Evolutionary conservation across 2,797 vertebrate species (phyloP).

Genomic region (Leontocebus nigricollis): DNA sequence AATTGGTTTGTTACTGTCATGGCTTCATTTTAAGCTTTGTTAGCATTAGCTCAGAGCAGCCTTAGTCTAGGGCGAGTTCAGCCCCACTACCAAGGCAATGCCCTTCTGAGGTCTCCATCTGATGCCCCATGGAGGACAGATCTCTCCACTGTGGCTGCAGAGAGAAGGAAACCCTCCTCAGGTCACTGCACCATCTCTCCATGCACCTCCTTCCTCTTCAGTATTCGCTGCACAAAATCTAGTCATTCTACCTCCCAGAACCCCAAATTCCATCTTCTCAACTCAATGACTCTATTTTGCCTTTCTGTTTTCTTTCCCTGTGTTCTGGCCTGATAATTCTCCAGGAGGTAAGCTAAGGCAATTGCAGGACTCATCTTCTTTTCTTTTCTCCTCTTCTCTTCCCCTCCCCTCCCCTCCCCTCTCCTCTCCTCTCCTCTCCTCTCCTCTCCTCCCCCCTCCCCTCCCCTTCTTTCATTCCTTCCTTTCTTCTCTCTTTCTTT

Average conservation of each 20-base stretch:
- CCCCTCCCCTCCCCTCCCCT: too few relatives aligned
- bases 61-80: not conserved
- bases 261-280: not conserved
- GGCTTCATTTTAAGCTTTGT: not conserved
- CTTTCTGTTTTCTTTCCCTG: not conserved
- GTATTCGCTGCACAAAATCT: too few relatives aligned
- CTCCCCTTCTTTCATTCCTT: too few relatives aligned
- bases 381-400: too few relatives aligned
- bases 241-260: not conserved
- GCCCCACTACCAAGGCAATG: not conserved
- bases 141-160: not conserved
- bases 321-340: not conserved
- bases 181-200: rapidly evolving
- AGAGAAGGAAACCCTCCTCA: not conserved
- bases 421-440: too few relatives aligned
- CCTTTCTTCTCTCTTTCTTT: too few relatives aligned
- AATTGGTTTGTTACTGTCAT: not conserved
- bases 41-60: not conserved
- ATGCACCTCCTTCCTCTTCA: not conserved
- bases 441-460: too few relatives aligned
- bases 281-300: not conserved
- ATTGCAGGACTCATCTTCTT: rapidly evolving
- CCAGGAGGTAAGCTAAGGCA: rapidly evolving
- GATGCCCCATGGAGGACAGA: rapidly evolving
- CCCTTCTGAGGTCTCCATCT: not conserved